Evolutionary conservation across 1,140 invertebrate species (phyloP), one percentile per base, ranked within the genome.

Genomic region (Apis cerana): DNA sequence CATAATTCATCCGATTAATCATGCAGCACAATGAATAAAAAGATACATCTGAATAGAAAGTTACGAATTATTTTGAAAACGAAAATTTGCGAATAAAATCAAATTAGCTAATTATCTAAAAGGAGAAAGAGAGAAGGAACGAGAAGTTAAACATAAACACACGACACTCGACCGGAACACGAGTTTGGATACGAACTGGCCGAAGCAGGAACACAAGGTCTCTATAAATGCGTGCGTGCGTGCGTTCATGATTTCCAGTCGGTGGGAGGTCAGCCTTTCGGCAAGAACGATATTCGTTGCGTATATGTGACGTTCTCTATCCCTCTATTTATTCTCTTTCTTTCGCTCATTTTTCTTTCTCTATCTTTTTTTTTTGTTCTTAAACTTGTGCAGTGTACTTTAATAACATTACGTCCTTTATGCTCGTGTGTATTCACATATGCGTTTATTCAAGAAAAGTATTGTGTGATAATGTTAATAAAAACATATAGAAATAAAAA

Each of bases 201-300:
- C 58, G 15, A 17, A 62, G 52, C 58, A 27, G 50, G 33, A 58
- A 27, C 48, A 33, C 50, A 65, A 83, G 71, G 80, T 69, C 76
- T 80, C 54, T 88, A 84, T 89, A 89, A 89, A 86, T 86, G 87
- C 87, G 78, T 82, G 69, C 27, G 58, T 71, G 61, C 75, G 75
- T 71, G 43, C 75, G 74, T 82, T 72, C 54, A 80, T 89, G 68
- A 79, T 79, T 82, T 86, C 65, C 82, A 89, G 88, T 89, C 72
- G 72, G 76, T 84, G 79, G 79, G 82, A 89, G 88, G 79, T 86
- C 75, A 79, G 87, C 65, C 87, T 89, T 84, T 81, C 78, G 62
- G 56, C 62, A 67, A 68, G 68, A 83, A 80, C 85, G 72, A 81
- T 72, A 79, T 75, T 70, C 56, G 27, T 71, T 27, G 70, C 59